These are phyloP conservation scores for Sebastes fasciatus DNA, from an alignment of 2,113 vertebrate genomes.

Conservation along the genomic window DNA sequence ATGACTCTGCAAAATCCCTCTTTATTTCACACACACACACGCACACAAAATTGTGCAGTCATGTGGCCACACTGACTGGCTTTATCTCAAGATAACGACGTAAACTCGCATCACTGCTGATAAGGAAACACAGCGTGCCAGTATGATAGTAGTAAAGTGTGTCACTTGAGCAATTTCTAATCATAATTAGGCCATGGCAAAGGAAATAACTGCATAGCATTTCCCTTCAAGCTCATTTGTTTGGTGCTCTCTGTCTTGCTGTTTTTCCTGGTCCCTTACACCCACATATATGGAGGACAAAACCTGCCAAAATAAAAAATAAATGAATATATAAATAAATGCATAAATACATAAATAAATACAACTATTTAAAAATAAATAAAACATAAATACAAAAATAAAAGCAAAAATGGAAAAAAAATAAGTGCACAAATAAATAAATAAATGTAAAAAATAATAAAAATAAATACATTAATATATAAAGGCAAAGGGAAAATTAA, in stretches of 20 bases:
- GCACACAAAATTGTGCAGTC: neutral
- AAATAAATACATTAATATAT: too few species aligned
- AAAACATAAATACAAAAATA: too few species aligned
- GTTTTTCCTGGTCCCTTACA: neutral
- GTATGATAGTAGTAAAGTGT: neutral
- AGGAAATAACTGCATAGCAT: neutral
- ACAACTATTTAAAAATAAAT: too few species aligned
- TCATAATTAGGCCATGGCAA: neutral
- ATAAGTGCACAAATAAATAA: too few species aligned
- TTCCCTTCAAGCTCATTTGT: neutral
- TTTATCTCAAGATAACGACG: neutral
- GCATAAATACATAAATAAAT: too few species aligned
- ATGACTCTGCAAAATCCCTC: conserved; percentile 20
- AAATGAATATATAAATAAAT: too few species aligned
- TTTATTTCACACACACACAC: neutral
- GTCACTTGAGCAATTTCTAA: neutral
- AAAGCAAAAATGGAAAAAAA: too few species aligned
- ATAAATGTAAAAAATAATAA: too few species aligned
- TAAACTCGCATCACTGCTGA: neutral
- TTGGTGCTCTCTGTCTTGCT: neutral
- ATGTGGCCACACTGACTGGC: neutral
- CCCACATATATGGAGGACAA: conserved; percentile 29
- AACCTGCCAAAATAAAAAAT: too few species aligned
- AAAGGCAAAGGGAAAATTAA: too few species aligned
- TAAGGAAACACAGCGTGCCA: neutral